These are phyloP conservation scores for Drosophila erecta DNA, from an alignment of 1,140 invertebrate species.

Conservation along the genomic window DNA sequence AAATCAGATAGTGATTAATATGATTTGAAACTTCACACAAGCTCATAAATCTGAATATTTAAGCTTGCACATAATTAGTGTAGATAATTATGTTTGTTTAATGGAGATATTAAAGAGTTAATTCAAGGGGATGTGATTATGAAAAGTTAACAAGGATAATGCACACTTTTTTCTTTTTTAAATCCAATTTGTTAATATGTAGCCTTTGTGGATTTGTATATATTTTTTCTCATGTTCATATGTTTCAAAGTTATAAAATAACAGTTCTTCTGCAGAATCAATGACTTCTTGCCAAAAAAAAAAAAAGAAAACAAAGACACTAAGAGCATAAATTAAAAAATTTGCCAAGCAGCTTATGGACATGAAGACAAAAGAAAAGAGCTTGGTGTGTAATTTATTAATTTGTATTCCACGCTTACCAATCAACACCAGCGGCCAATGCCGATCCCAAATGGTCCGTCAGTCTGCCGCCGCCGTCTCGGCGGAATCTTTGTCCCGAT, in stretches of 20 bases:
- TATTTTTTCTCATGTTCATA: too few relatives aligned
- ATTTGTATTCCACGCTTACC: conserved; percentile 74
- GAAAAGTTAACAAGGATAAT: not conserved
- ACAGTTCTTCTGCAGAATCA: not conserved
- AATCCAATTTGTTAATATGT: not conserved
- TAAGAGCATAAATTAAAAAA: conserved; percentile 26
- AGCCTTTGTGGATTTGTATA: too few relatives aligned
- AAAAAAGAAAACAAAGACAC: conserved; percentile 6
- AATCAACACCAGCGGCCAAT: conserved; percentile 33
- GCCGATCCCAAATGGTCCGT: conserved; percentile 28
- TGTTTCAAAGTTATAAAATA: not conserved
- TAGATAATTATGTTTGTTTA: not conserved
- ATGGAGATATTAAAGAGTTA: not conserved
- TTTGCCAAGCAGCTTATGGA: conserved; percentile 7
- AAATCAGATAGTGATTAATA: conserved; percentile 23
- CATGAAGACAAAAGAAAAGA: conserved; percentile 36
- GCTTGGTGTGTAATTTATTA: conserved; percentile 62
- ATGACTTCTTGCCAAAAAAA: not conserved
- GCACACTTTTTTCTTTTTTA: too few relatives aligned
- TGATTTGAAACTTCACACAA: conserved; percentile 13
- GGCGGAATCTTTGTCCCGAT: conserved; percentile 28
- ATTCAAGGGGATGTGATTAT: conserved; percentile 2
- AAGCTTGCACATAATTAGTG: conserved; percentile 13
- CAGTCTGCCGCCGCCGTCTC: conserved; percentile 39
- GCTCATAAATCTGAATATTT: conserved; percentile 13